Percentiles rank a stretch among this genome's conserved stretches.
Evolutionary conservation across 2,797 vertebrate genomes (phyloP).

Genomic region (Macropus fuliginosus): DNA sequence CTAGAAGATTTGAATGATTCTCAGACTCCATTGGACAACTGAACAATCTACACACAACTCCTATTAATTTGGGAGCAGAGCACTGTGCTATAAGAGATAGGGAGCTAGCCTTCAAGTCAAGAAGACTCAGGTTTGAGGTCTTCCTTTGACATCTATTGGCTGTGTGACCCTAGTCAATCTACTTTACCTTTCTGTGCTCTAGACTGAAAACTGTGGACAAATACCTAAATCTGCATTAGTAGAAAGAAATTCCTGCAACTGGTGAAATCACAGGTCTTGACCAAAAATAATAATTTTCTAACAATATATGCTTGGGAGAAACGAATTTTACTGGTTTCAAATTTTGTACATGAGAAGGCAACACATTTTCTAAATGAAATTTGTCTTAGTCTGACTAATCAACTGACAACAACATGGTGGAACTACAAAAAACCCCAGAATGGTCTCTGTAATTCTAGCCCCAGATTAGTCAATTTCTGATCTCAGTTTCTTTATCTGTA

Average conservation of each 20-base stretch:
- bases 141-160: neutral
- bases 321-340: neutral
- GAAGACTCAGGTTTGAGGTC: neutral
- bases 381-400: too few species aligned
- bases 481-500: neutral
- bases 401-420: too few species aligned
- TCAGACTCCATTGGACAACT: neutral
- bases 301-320: neutral
- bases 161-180: neutral
- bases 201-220: neutral
- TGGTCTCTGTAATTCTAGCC: too few species aligned
- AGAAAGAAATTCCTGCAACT: neutral
- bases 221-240: neutral
- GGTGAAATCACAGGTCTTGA: neutral
- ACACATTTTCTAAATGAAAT: too few species aligned
- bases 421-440: too few species aligned
- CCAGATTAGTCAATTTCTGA: neutral
- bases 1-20: neutral
- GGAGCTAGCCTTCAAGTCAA: neutral
- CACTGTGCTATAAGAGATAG: neutral
- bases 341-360: too few species aligned
- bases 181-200: neutral
- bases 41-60: neutral
- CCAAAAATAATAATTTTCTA: neutral
- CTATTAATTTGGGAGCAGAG: neutral